phyloP scores from a whole-genome alignment of 2,797 vertebrate species.

The Danio choprae region DNA sequence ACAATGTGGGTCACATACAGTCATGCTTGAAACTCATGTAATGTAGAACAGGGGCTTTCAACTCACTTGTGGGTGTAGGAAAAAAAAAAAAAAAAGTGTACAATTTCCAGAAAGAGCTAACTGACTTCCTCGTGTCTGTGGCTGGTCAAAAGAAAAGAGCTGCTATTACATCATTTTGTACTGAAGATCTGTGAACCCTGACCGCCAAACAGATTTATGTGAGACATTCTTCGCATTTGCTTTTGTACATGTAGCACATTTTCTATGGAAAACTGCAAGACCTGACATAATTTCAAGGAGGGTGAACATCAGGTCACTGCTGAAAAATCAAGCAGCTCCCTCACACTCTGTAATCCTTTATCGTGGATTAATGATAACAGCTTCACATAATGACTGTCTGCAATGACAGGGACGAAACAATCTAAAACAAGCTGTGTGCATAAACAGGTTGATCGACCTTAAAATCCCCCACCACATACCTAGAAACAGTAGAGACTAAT shows the following conservation, averaged over 20 bases:
- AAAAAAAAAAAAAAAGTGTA: background rate
- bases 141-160: conserved; percentile 16
- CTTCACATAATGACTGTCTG: conserved; percentile 10
- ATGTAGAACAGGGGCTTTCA: conserved; percentile 20
- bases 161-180: conserved; percentile 4
- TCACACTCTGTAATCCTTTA: conserved; percentile 30
- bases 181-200: conserved; percentile 23
- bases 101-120: conserved; percentile 11
- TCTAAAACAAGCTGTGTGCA: background rate
- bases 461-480: background rate
- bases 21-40: conserved; percentile 11
- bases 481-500: background rate
- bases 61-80: background rate
- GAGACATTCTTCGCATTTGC: background rate
- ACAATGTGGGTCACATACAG: conserved; percentile 6
- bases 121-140: conserved; percentile 4
- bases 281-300: background rate
- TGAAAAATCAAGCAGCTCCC: conserved; percentile 26
- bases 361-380: conserved; percentile 29
- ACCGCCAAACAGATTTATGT: background rate
- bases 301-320: conserved; percentile 18
- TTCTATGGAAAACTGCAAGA: background rate
- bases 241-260: background rate
- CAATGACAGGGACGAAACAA: background rate
- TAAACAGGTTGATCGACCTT: background rate